Evolutionary conservation across 1,140 invertebrate genomes (phyloP).

Genomic region (Zelostemma sp.): DNA sequence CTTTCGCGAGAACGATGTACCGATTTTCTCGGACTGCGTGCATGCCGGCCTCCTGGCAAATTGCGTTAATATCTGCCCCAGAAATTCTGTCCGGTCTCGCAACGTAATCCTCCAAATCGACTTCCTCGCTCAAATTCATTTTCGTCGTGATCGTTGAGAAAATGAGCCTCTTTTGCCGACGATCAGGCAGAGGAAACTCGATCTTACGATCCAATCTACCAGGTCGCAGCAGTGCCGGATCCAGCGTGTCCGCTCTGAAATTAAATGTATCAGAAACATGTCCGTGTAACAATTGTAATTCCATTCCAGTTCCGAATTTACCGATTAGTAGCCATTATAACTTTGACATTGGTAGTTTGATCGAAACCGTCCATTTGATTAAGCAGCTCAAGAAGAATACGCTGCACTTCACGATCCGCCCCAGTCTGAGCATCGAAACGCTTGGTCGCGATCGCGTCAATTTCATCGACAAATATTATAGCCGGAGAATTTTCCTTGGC

Average conservation of each 20-base stretch:
- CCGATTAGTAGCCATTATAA: constrained; percentile 99
- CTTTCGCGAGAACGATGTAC: constrained; percentile 98
- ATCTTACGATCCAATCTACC: constrained; percentile 99
- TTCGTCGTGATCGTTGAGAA: constrained; percentile 98
- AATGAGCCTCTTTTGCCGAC: constrained; percentile 96
- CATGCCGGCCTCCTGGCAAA: constrained; percentile 97
- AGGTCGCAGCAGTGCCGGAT: constrained; percentile 96
- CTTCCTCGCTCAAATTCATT: constrained; percentile 99
- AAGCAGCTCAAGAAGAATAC: constrained; percentile 96
- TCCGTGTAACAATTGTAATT: background rate
- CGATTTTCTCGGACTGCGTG: constrained; percentile 99
- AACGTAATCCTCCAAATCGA: constrained; percentile 99
- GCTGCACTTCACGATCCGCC: constrained; percentile 98
- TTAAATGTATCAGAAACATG: constrained; percentile 9
- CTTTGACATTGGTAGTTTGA: constrained; percentile 99
- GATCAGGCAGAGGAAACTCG: constrained; percentile 98
- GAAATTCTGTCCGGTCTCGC: constrained; percentile 98
- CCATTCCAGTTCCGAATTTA: constrained; percentile 11
- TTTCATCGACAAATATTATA: constrained; percentile 99
- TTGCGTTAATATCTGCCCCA: constrained; percentile 99
- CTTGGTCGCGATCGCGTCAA: constrained; percentile 99
- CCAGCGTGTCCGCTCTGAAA: constrained; percentile 92
- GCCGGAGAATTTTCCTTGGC: constrained; percentile 99
- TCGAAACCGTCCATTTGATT: constrained; percentile 99
- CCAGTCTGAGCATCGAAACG: constrained; percentile 99